Percentiles rank a stretch among this genome's conserved stretches.
These are phyloP conservation scores for Zaprionus taronus DNA, from an alignment of 1,140 invertebrate genomes.

Conservation along the genomic window DNA sequence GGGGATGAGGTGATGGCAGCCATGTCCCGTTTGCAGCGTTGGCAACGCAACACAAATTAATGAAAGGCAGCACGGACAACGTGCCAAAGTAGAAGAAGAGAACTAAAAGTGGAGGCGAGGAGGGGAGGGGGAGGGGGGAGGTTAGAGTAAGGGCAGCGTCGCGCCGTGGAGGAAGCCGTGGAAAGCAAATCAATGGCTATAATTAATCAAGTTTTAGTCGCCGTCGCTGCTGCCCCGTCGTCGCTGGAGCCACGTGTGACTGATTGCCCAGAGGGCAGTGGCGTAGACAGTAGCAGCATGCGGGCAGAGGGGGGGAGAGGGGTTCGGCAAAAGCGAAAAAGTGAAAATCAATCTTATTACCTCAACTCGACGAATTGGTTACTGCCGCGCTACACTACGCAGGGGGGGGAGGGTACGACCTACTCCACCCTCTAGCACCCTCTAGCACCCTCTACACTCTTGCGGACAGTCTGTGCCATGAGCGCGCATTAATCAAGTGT, in stretches of 20 bases:
- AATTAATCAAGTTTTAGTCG: constrained; percentile 81
- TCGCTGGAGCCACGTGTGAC: constrained; percentile 58
- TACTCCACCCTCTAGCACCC: too few species aligned
- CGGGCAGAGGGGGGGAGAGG: not conserved
- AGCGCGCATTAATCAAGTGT: constrained; percentile 47
- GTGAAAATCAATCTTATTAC: constrained; percentile 82
- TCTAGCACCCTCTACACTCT: not conserved
- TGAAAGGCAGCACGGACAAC: constrained; percentile 46
- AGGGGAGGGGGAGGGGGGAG: too few species aligned
- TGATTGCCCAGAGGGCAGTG: constrained; percentile 48
- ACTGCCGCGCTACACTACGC: not conserved
- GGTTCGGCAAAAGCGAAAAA: constrained; percentile 55
- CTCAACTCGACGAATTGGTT: constrained; percentile 63
- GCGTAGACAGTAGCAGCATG: not conserved
- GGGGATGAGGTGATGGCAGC: not conserved
- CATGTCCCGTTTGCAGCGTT: constrained; percentile 8
- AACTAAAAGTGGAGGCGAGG: not conserved
- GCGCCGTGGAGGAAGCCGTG: constrained; percentile 55
- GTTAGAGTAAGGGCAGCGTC: not conserved
- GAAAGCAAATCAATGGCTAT: constrained; percentile 81
- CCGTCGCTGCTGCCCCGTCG: not conserved
- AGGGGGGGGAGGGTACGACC: not conserved
- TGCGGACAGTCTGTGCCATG: constrained; percentile 13
- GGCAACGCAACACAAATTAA: constrained; percentile 70
- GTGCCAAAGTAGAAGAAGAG: constrained; percentile 6